Evolutionary conservation across 2,113 vertebrate species (phyloP).

Genomic region (Chionomys nivalis): DNA sequence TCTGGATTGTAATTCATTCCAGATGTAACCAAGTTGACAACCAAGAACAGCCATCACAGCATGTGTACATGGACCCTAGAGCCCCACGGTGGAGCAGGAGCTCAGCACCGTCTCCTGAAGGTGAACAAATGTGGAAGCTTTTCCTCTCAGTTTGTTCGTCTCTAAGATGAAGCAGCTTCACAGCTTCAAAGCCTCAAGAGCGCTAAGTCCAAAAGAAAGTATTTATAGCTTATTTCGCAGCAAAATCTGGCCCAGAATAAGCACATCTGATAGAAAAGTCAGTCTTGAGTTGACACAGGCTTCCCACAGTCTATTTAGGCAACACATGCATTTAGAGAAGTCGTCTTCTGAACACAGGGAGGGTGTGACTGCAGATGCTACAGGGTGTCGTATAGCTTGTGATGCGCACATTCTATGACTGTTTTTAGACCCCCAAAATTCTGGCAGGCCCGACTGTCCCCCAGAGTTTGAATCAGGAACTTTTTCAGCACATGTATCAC

Average conservation of each 20-base stretch:
- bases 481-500: neutral
- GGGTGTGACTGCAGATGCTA: neutral
- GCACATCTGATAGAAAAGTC: neutral
- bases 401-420: neutral
- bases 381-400: rapidly evolving
- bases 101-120: neutral
- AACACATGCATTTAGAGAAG: neutral
- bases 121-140: neutral
- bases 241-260: neutral
- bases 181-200: constrained; percentile 15
- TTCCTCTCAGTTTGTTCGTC: neutral
- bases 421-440: neutral
- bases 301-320: neutral
- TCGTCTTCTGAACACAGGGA: neutral
- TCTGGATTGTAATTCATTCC: neutral
- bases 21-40: neutral
- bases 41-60: neutral
- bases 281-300: neutral
- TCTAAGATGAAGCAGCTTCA: neutral
- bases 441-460: too few relatives aligned
- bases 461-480: neutral
- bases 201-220: neutral
- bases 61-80: rapidly evolving
- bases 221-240: neutral
- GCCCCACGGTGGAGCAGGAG: neutral